Evolutionary conservation across 2,888 invertebrate genomes (phyloP).

Genomic region (Rhagonycha fulva): DNA sequence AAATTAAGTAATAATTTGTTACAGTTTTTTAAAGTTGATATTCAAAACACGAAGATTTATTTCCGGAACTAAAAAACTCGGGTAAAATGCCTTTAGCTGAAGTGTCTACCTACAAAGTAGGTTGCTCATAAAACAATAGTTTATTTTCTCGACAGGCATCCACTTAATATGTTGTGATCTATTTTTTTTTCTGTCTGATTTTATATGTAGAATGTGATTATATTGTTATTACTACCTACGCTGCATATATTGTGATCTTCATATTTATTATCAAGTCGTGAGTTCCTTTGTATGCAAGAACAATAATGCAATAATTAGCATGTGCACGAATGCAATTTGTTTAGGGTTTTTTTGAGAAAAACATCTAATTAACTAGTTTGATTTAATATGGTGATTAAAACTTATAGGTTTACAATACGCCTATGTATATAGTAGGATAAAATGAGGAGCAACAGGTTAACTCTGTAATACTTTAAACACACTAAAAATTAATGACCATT

Average conservation of each 20-base stretch:
- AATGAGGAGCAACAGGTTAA: too few relatives aligned
- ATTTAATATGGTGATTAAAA: background rate
- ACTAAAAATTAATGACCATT: too few relatives aligned
- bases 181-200: background rate
- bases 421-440: background rate
- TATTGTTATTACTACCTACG: conserved; percentile 8
- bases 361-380: background rate
- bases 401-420: background rate
- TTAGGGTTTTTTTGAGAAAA: background rate
- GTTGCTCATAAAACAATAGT: conserved; percentile 9
- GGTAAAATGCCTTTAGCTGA: conserved; percentile 3
- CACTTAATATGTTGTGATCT: background rate
- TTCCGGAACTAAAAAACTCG: background rate
- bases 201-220: background rate
- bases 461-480: background rate
- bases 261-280: conserved; percentile 2
- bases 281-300: background rate
- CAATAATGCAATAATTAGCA: background rate
- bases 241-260: background rate
- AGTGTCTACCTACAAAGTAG: conserved; percentile 5
- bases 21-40: background rate
- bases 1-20: background rate
- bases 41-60: background rate
- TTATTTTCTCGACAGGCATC: conserved; percentile 5
- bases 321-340: background rate